Evolutionary conservation across 2,888 invertebrate species (phyloP).

Genomic region (Gortyna flavago): DNA sequence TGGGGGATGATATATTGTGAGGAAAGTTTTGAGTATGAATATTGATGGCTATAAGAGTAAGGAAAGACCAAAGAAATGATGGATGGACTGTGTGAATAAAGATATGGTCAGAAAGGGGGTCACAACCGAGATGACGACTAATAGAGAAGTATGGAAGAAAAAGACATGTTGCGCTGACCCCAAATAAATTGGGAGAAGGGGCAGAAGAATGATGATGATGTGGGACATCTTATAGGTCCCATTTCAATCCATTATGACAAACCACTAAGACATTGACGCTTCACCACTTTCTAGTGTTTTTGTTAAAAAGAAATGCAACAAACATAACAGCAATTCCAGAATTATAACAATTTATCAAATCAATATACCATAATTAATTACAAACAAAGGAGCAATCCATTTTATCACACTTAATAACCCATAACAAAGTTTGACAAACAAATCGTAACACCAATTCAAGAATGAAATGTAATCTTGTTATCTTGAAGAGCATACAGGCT

Average conservation of each 20-base stretch:
- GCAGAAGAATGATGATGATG: not conserved
- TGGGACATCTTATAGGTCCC: not conserved
- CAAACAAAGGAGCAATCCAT: slow-evolving; percentile 18
- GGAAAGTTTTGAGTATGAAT: not conserved
- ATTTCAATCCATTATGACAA: not conserved
- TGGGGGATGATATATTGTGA: not conserved
- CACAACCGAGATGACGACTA: not conserved
- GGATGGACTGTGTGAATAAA: not conserved
- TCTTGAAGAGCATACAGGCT: not conserved
- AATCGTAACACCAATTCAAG: slow-evolving; percentile 38
- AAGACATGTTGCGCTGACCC: not conserved
- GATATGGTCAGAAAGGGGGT: not conserved
- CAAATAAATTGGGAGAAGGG: not conserved
- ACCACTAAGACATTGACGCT: not conserved
- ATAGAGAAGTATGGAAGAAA: not conserved
- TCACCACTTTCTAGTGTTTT: not conserved
- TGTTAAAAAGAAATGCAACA: not conserved
- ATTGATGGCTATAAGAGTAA: not conserved
- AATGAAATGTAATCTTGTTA: slow-evolving; percentile 48
- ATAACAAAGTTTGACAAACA: slow-evolving; percentile 43
- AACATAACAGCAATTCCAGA: not conserved
- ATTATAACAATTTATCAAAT: not conserved
- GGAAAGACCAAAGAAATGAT: not conserved
- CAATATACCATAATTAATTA: not conserved
- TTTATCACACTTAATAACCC: slow-evolving; percentile 43